Base-by-base conservation (phyloP, 2,113 vertebrate genomes). In the Chamaetylas fuelleborni region DNA sequence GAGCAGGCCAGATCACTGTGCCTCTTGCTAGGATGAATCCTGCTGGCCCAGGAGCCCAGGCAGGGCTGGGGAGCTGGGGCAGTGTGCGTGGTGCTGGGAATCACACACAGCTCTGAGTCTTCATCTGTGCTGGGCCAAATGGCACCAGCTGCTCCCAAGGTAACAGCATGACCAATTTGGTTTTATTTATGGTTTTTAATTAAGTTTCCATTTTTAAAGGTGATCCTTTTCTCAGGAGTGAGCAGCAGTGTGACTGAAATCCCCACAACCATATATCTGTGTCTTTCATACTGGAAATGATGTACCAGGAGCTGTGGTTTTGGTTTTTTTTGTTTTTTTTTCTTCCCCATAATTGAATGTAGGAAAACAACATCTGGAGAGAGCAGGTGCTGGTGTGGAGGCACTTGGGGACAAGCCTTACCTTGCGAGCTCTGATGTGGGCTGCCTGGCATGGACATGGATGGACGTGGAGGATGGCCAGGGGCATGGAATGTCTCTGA, bases 161-260 rank as follows among this genome's bases (percentile, higher is more conserved):
- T 57, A 88, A 57, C 65, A 31, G 91, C 4, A 6, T 1, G 5
- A 45, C 92, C 24, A 4, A 12, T 64, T 47, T 13, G n/a, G 8
- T 70, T 79, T 95, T 91, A 91, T 94, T 95, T 93, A 92, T 36
- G 85, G 87, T 33, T 77, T 92, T 94, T 96, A 91, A 93, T 94
- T 92, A 86, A 87, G 84, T 62, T 89, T 84, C 58, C 6, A 0
- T 85, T 92, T 91, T 81, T 85, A 91, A 88, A 89, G 91, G 82
- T 90, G 90, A 86, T 81, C 67, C 90, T 85, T 88, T 78, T 28
- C 72, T 92, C 80, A 4, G 82, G 73, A 84, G 54, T 0, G 38
- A 70, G 85, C 5, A 0, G 54, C 0, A 2, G 23, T 33, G 51
- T 0, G 0, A 70, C 79, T 92, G 83, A 48, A 81, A 77, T 89